Evolutionary conservation across 2,113 vertebrate species (phyloP), one percentile per base, ranked within the genome.

Genomic region (Brachyistius frenatus): DNA sequence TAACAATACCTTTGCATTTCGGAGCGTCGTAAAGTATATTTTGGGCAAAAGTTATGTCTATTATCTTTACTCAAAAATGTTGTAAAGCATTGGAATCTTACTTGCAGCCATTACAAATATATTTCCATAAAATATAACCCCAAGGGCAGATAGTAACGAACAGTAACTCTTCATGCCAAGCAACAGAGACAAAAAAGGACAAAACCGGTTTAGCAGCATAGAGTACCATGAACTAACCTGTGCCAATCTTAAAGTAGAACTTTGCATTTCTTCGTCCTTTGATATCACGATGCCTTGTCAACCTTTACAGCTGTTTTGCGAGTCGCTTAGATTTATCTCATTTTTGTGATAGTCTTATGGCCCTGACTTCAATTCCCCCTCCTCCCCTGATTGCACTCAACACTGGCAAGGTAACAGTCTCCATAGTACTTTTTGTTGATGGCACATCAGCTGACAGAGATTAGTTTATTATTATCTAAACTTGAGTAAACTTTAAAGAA

Each of bases 381-480:
- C 73, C 14, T 64, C 35, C 41, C 23, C n/a, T 35, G 62, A 37
- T 5, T 61, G 16, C 50, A 68, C 37, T 52, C 41, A 30, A 60
- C 65, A 75, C 32, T 74, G 71, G 41, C 81, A 76, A 1, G 65
- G 89, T 54, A 68, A 85, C 79, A 0, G 73, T 81, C 64, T 76
- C 86, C 81, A 87, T 87, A 60, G 74, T 65, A 77, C 54, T 44
- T 66, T 69, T 8, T 83, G 81, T 81, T 85, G 61, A 76, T 62
- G 55, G 30, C 10, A 73, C 50, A 78, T 53, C 61, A 68, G 39
- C 37, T 11, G 30, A 64, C n/a, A 15, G 14, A 44, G 9, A 44
- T 13, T 13, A 44, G 10, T 11, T 13, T 13, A 44, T 44, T 44
- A 44, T 13, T 11, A 44, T 11, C 41, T 44, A 44, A 44, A 44